A percentile compares a stretch with the other conserved stretches of the same genome.
phyloP scores from a whole-genome alignment of 1,140 invertebrate genomes.

The Hormaphis cornu region DNA sequence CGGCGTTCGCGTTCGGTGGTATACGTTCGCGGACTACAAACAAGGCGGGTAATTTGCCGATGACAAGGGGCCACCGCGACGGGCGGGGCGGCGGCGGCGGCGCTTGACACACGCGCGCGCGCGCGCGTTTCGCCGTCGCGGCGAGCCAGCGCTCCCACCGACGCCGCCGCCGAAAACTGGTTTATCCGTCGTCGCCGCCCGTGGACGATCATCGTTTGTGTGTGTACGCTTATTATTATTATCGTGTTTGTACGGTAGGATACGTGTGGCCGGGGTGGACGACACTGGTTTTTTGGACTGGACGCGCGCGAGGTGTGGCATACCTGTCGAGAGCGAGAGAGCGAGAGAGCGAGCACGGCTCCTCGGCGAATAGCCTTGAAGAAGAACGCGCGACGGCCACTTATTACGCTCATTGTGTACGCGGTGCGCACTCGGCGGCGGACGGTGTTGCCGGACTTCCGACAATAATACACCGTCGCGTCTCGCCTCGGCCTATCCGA shows the following conservation, averaged over 20 bases:
- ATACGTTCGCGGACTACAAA: constrained; percentile 24
- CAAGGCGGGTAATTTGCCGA: constrained; percentile 31
- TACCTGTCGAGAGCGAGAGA: constrained; percentile 27
- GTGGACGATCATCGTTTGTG: background rate
- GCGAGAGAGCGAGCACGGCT: background rate
- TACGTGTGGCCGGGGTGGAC: constrained; percentile 17
- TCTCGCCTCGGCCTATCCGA: constrained; percentile 2
- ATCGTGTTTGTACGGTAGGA: background rate
- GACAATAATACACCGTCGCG: too few relatives aligned
- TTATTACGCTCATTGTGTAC: constrained; percentile 11
- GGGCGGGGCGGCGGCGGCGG: constrained; percentile 18
- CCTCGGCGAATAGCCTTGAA: constrained; percentile 12
- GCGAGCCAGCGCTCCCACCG: constrained; percentile 1
- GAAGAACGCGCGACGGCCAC: constrained; percentile 22
- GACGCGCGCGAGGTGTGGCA: constrained; percentile 29
- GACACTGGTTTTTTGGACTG: constrained; percentile 31
- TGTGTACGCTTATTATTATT: background rate
- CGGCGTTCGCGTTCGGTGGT: constrained; percentile 23
- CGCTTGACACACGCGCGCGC: constrained; percentile 23
- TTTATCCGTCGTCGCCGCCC: background rate
- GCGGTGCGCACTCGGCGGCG: background rate
- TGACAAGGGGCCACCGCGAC: constrained; percentile 29
- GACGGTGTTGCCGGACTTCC: constrained; percentile 30
- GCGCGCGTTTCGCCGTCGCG: background rate
- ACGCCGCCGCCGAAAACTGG: background rate